Base-by-base conservation (phyloP, 2,113 vertebrate genomes). In the Gobius niger region DNA sequence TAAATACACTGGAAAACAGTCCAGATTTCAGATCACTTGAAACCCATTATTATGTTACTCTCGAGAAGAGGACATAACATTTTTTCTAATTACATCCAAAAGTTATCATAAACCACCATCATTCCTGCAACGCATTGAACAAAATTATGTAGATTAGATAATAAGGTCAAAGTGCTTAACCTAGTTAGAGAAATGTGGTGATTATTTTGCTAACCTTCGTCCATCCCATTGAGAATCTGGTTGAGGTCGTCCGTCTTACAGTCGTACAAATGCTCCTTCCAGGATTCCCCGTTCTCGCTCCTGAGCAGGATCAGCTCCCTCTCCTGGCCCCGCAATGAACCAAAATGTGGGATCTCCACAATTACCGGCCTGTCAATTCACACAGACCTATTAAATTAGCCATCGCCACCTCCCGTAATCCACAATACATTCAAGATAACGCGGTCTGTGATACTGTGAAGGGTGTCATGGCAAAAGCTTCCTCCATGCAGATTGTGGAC, bases 301-400 rank as follows among this genome's bases (percentile, higher is more conserved):
- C 98, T 94, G 70, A 99, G 93, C 1, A 99, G 92, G 12, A 99
- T 98, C 82, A 99, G 90, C 72, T 99, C 98, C 72, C 98, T 90
- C 82, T 99, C 98, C 47, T 96, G 95, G 60, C 95, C 96, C 65
- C 97, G 85, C 96, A 99, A 95, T 10, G 97, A 99, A 79, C 96
- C 98, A 90, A 99, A 99, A 54, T 99, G 98, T 0, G 98, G 98
- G 77, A 99, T 98, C 91, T 99, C 98, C 91, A 99, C 98, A 81
- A 99, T 97, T 74, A 99, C 98, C 44, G 98, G 98, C 87, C 98
- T 99, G 90, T 81, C 63, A 92, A 13, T 53, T 90, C 0, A 82
- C 18, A 76, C 4, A 67, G 50, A 61, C 7, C 9, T 63, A 14
- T 63, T 60, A 2, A 72, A 69, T 76, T 42, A 72, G 57, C 40